phyloP scores from a whole-genome alignment of 1,140 invertebrate species.

The Geopemphigus sp. region DNA sequence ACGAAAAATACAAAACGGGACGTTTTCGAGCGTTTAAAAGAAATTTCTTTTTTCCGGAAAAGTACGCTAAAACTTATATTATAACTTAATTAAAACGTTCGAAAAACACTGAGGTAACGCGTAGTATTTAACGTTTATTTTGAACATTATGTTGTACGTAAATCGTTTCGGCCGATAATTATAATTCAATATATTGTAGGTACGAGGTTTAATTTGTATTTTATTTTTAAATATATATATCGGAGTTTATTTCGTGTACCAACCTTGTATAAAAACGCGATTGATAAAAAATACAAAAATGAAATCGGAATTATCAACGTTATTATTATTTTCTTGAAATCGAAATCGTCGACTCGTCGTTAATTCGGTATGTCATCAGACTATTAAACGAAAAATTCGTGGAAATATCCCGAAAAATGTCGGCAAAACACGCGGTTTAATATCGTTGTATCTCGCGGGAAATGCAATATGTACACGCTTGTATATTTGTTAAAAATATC shows the following conservation, averaged over 20 bases:
- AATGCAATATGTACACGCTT: no score
- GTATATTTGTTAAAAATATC: neutral
- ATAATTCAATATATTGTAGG: no score
- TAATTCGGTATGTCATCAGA: constrained; percentile 27
- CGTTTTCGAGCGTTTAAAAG: no score
- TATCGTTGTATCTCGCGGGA: neutral
- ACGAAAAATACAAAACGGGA: no score
- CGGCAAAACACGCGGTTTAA: neutral
- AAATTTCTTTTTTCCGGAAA: no score
- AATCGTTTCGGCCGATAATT: no score
- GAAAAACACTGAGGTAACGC: no score
- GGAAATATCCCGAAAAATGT: neutral
- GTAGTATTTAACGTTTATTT: no score
- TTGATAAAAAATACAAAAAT: constrained; percentile 1
- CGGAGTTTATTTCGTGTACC: no score
- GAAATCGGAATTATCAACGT: neutral
- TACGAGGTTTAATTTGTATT: neutral
- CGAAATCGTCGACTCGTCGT: neutral
- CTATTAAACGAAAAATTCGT: constrained; percentile 1
- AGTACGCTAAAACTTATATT: no score
- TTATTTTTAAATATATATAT: neutral
- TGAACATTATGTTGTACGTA: no score
- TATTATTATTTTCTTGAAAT: neutral
- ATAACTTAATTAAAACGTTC: neutral
- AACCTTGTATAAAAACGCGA: neutral